phyloP scores from a whole-genome alignment of 2,888 invertebrate genomes.

The Drosophila incognita region DNA sequence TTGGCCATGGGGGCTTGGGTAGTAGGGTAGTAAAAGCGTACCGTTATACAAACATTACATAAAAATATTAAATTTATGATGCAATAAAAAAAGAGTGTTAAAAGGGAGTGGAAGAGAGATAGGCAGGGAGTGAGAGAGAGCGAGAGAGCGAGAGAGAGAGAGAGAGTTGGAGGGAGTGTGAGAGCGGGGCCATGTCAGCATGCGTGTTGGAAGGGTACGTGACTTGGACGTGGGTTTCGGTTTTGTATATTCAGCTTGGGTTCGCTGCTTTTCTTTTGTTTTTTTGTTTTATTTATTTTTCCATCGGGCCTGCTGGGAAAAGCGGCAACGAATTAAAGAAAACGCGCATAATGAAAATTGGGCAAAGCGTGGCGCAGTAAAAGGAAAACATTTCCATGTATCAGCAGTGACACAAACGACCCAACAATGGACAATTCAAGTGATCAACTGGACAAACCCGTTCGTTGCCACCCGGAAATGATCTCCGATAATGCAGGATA shows the following conservation, averaged over 20 bases:
- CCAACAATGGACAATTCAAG: constrained; percentile 13
- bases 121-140: too few species aligned
- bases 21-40: constrained; percentile 73
- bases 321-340: constrained; percentile 66
- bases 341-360: constrained; percentile 59
- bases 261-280: constrained; percentile 1
- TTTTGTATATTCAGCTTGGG: constrained; percentile 7
- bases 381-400: constrained; percentile 43
- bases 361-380: constrained; percentile 21
- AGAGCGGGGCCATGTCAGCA: constrained; percentile 43
- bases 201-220: constrained; percentile 62
- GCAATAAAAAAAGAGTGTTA: constrained; percentile 79
- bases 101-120: constrained; percentile 38
- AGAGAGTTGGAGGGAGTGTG: background rate
- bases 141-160: background rate
- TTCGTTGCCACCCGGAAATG: constrained; percentile 26
- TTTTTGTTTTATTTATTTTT: background rate
- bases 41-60: constrained; percentile 81
- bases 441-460: constrained; percentile 53
- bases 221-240: constrained; percentile 50
- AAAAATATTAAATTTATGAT: constrained; percentile 81
- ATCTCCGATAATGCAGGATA: constrained; percentile 24
- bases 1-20: constrained; percentile 20
- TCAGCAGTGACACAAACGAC: constrained; percentile 41
- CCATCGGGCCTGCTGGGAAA: constrained; percentile 31